These are phyloP conservation scores for Sitta carolinensis DNA, from an alignment of 2,797 vertebrate genomes.

Conservation along the genomic window DNA sequence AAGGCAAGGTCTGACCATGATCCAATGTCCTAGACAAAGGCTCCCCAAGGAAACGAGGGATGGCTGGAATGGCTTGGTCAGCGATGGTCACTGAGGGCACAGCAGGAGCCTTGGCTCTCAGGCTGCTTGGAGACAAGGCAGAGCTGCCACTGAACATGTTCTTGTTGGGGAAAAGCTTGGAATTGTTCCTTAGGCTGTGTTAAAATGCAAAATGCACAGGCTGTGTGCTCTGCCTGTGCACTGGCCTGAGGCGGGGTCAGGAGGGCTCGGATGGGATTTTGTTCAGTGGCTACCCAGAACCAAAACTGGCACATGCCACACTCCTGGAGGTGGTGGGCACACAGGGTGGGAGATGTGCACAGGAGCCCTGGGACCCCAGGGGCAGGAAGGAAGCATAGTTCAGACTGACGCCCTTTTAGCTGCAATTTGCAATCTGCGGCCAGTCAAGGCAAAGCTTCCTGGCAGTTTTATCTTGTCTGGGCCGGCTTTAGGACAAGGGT, in stretches of 20 bases:
- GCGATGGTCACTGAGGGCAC: rapidly evolving
- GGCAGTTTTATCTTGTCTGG: neutral
- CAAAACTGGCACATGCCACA: neutral
- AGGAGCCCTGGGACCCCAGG: neutral
- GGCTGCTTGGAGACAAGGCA: neutral
- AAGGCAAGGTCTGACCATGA: neutral
- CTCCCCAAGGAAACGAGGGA: neutral
- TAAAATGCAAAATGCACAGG: neutral
- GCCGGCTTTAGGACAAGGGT: neutral
- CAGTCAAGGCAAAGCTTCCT: neutral
- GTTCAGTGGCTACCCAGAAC: neutral
- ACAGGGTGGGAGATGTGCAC: rapidly evolving
- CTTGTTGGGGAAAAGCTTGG: neutral
- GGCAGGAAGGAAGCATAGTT: neutral
- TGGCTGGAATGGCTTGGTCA: neutral
- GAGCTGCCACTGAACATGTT: rapidly evolving
- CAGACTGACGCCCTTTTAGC: neutral
- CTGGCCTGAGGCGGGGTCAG: rapidly evolving
- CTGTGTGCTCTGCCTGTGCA: no score
- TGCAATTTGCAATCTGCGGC: neutral
- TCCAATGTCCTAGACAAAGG: rapidly evolving
- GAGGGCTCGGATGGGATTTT: rapidly evolving
- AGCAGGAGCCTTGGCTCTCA: neutral
- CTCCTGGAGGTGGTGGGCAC: neutral
- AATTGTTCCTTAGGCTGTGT: neutral